Percentiles rank a stretch among this genome's conserved stretches.
Evolutionary conservation across 2,888 invertebrate genomes (phyloP).

Genomic region (Eristalis tenax): DNA sequence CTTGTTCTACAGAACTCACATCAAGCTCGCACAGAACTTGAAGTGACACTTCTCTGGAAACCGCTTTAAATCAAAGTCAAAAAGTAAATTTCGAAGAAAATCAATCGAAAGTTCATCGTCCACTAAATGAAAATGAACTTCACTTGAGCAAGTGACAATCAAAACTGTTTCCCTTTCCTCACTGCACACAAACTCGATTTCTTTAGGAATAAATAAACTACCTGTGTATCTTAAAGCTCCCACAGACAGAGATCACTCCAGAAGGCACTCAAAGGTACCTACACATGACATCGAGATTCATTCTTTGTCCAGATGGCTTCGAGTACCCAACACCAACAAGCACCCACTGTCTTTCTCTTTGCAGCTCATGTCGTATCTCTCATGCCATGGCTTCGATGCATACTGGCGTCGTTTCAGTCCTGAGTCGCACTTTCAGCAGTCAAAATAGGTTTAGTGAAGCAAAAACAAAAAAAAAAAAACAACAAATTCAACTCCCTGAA

Average conservation of each 20-base stretch:
- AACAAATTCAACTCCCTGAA: not conserved
- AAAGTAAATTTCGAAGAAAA: slow-evolving; percentile 15
- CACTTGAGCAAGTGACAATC: slow-evolving; percentile 6
- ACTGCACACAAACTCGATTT: slow-evolving; percentile 6
- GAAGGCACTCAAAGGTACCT: slow-evolving; percentile 3
- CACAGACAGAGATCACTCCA: not conserved
- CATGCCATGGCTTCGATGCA: not conserved
- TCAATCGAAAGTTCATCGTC: slow-evolving; percentile 27
- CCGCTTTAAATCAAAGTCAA: not conserved
- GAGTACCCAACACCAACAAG: slow-evolving; percentile 8
- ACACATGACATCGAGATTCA: slow-evolving; percentile 25
- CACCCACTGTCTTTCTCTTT: slow-evolving; percentile 11
- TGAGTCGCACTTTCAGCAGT: not conserved
- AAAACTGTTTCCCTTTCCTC: not conserved
- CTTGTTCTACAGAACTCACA: too few species aligned
- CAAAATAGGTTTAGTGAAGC: not conserved
- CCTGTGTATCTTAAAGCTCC: slow-evolving; percentile 34
- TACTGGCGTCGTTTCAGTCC: slow-evolving; percentile 8
- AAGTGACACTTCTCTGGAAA: too few species aligned
- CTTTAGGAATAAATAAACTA: slow-evolving; percentile 32
- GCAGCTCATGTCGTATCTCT: not conserved
- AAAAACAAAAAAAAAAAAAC: not conserved
- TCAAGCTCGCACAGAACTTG: too few species aligned
- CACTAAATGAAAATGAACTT: slow-evolving; percentile 33
- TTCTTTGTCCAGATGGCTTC: slow-evolving; percentile 33